These are phyloP conservation scores for Eupeodes corollae DNA, from an alignment of 1,140 invertebrate genomes.

Conservation along the genomic window DNA sequence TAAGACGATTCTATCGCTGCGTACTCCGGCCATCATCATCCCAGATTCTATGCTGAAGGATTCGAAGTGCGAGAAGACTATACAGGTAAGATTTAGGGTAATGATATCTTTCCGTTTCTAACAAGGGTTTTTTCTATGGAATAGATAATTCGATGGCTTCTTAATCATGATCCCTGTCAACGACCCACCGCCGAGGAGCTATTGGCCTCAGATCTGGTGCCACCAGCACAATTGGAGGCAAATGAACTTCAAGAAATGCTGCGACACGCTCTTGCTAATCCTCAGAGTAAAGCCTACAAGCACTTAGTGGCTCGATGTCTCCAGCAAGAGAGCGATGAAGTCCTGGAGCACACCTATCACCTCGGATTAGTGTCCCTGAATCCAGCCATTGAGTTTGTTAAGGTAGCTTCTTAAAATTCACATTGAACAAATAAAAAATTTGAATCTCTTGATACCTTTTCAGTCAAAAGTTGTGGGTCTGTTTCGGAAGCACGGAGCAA, in stretches of 20 bases:
- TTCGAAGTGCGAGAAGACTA: constrained; percentile 31
- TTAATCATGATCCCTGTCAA: constrained; percentile 71
- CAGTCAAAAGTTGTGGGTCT: constrained; percentile 46
- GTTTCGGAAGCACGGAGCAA: constrained; percentile 66
- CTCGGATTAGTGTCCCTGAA: constrained; percentile 42
- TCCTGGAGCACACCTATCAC: constrained; percentile 66
- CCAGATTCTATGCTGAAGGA: constrained; percentile 38
- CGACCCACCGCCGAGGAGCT: constrained; percentile 76
- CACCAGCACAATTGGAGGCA: constrained; percentile 59
- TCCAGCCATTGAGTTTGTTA: constrained; percentile 32
- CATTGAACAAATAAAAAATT: not conserved
- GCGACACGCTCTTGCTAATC: constrained; percentile 62
- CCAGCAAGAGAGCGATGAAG: constrained; percentile 50
- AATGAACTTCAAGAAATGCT: constrained; percentile 69
- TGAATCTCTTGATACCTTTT: constrained; percentile 5
- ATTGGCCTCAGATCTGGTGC: constrained; percentile 66
- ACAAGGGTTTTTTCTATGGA: not conserved
- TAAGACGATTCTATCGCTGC: constrained; percentile 57
- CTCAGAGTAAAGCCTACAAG: constrained; percentile 70
- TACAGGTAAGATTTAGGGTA: constrained; percentile 15
- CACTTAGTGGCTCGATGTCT: constrained; percentile 60
- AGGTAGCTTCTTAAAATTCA: constrained; percentile 12
- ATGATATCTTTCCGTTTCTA: not conserved
- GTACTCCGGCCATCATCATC: constrained; percentile 54
- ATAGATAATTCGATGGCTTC: constrained; percentile 51